phyloP scores from a whole-genome alignment of 1,140 invertebrate genomes.

The Drosophila subpulchrella region DNA sequence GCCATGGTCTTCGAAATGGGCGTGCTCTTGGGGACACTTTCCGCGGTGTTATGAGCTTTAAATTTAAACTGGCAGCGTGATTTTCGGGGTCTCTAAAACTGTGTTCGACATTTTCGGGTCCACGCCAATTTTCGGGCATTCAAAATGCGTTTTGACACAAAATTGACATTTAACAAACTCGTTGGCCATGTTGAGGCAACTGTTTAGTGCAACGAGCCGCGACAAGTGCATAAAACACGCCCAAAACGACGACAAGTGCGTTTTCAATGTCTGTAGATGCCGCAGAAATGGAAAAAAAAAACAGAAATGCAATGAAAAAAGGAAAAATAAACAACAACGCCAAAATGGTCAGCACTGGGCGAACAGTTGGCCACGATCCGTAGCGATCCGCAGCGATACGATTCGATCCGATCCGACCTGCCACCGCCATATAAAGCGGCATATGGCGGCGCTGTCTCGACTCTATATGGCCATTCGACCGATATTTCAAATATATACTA shows the following conservation, averaged over 20 bases:
- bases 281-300: slow-evolving; percentile 31
- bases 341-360: slow-evolving; percentile 66
- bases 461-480: slow-evolving; percentile 74
- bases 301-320: slow-evolving; percentile 15
- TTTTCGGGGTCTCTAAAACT: slow-evolving; percentile 2
- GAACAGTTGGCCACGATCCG: slow-evolving; percentile 47
- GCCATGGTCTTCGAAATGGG: slow-evolving; percentile 26
- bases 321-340: slow-evolving; percentile 36
- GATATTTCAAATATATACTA: slow-evolving; percentile 76
- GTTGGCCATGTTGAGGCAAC: slow-evolving; percentile 62
- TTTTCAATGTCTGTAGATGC: slow-evolving; percentile 38
- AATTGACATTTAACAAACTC: slow-evolving; percentile 80
- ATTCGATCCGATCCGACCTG: slow-evolving; percentile 48
- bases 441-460: slow-evolving; percentile 40
- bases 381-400: slow-evolving; percentile 4
- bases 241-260: slow-evolving; percentile 55
- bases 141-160: slow-evolving; percentile 74
- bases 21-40: slow-evolving; percentile 33
- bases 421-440: slow-evolving; percentile 62
- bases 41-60: slow-evolving; percentile 36
- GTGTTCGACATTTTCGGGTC: slow-evolving; percentile 17
- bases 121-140: slow-evolving; percentile 54
- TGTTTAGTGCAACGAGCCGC: slow-evolving; percentile 37
- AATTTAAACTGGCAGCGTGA: slow-evolving; percentile 45
- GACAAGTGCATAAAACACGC: slow-evolving; percentile 75